Conservation (phyloP, 2,888 invertebrate species). For the Tineola bisselliella region DNA sequence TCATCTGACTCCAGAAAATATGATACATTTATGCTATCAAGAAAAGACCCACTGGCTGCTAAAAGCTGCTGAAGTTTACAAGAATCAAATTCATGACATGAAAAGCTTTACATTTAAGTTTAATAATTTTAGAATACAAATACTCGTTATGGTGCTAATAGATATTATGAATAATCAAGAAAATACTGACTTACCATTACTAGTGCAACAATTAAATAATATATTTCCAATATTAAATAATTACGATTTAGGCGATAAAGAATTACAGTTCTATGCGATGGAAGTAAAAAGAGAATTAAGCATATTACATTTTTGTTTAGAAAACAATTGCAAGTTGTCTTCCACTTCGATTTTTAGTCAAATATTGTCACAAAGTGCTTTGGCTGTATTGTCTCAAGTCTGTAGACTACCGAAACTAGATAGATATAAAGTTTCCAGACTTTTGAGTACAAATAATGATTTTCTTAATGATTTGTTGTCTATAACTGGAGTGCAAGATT, state of each 20-base stretch:
- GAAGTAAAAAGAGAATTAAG: conserved; percentile 61
- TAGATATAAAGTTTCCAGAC: conserved; percentile 58
- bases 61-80: conserved; percentile 55
- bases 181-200: conserved; percentile 51
- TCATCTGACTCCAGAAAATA: conserved; percentile 57
- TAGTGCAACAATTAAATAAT: conserved; percentile 54
- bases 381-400: conserved; percentile 61
- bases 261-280: conserved; percentile 55
- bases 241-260: conserved; percentile 48
- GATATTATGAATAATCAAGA: conserved; percentile 58
- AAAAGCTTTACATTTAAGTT: conserved; percentile 59
- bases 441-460: conserved; percentile 54
- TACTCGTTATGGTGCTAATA: conserved; percentile 58
- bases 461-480: conserved; percentile 43
- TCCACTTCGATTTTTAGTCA: conserved; percentile 60
- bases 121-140: conserved; percentile 59
- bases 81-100: conserved; percentile 52
- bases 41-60: conserved; percentile 58
- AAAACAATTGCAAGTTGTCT: conserved; percentile 60
- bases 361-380: conserved; percentile 52
- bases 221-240: conserved; percentile 59
- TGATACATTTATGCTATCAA: conserved; percentile 60
- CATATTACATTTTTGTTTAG: conserved; percentile 58
- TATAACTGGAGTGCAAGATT: conserved; percentile 32
- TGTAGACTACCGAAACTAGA: conserved; percentile 59